These are phyloP conservation scores for Microcebus griseorufus DNA, from an alignment of 2,113 vertebrate species.

Conservation along the genomic window DNA sequence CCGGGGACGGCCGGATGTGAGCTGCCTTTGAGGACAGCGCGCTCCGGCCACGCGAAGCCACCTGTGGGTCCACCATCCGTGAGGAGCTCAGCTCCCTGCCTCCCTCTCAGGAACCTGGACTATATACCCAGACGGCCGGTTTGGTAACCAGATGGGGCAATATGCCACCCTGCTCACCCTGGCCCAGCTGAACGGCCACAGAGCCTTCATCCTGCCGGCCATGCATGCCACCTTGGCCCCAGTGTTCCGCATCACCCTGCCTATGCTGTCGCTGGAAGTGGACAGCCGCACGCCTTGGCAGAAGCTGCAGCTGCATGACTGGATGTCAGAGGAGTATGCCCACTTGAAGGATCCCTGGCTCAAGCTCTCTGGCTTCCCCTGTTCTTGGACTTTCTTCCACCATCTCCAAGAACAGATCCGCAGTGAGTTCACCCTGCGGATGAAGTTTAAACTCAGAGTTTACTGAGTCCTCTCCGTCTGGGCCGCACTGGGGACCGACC, in stretches of 20 bases:
- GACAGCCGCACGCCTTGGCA: neutral
- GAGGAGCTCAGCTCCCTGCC: accelerated
- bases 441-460: neutral
- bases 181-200: constrained; percentile 71
- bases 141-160: constrained; percentile 78
- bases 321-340: constrained; percentile 77
- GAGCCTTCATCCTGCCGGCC: constrained; percentile 66
- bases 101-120: constrained; percentile 74
- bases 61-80: accelerated
- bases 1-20: neutral
- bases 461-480: constrained; percentile 39
- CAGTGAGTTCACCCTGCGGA: constrained; percentile 74
- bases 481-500: neutral
- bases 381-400: constrained; percentile 84
- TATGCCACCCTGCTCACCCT: constrained; percentile 73
- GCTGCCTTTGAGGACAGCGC: neutral
- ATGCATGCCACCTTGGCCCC: constrained; percentile 66
- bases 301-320: constrained; percentile 59
- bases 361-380: constrained; percentile 76
- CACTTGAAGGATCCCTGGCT: constrained; percentile 39
- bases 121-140: constrained; percentile 56
- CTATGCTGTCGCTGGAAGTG: neutral
- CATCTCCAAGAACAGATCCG: constrained; percentile 77
- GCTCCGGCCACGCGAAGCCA: neutral
- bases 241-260: constrained; percentile 70